A percentile compares a stretch with the other conserved stretches of the same genome.
Evolutionary conservation across 2,113 vertebrate genomes (phyloP).

Genomic region (Cranoglanis bouderius): DNA sequence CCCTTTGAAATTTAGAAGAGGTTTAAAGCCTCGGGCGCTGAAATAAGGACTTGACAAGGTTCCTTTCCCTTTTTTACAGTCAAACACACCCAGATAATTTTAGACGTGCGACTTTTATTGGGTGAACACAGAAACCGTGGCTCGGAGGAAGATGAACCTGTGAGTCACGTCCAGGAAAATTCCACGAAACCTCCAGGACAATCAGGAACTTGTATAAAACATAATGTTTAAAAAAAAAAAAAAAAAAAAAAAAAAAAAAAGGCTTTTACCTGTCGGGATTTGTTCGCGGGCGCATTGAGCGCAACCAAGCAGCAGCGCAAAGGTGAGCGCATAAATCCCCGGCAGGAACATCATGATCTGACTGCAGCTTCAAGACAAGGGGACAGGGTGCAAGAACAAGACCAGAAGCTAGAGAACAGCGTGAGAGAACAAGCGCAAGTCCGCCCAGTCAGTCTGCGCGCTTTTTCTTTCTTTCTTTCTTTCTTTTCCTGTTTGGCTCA

Average conservation of each 20-base stretch:
- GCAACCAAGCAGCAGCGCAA: neutral
- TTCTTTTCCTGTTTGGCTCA: neutral
- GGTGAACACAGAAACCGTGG: neutral
- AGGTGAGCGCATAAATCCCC: neutral
- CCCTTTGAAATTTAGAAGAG: neutral
- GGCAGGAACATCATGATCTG: neutral
- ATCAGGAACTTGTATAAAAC: too few species aligned
- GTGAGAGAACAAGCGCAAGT: neutral
- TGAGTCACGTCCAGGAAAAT: neutral
- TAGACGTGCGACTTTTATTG: neutral
- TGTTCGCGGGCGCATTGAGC: neutral
- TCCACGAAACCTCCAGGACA: neutral
- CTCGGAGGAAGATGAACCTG: neutral
- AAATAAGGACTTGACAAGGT: neutral
- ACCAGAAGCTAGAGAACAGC: neutral
- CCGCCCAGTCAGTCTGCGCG: neutral
- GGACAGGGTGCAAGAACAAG: neutral
- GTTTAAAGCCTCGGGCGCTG: neutral
- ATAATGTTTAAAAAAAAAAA: neutral
- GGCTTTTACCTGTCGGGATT: slow-evolving; percentile 4
- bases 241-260: neutral
- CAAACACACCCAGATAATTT: neutral
- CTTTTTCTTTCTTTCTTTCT: neutral
- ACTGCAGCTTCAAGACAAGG: neutral
- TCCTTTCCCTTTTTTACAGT: neutral